Base-by-base conservation (phyloP, 2,888 invertebrate genomes). In the Drosophila leonis region DNA sequence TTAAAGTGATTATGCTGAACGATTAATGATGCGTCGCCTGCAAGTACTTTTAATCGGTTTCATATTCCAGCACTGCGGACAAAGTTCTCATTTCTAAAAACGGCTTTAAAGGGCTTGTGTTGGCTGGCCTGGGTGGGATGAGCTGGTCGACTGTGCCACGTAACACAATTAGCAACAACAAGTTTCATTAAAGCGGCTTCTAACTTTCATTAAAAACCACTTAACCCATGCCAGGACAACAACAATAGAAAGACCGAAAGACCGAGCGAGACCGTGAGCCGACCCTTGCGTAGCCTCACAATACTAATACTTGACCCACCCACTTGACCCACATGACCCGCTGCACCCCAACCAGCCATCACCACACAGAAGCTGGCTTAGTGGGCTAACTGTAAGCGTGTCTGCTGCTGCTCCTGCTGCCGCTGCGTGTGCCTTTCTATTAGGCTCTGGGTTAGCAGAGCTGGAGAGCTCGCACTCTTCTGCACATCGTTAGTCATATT, bases 191-290 rank as follows among this genome's bases (percentile, higher is more conserved):
- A 83, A 90, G 66, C 86, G 90, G 79, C 86, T 87, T 89, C 80
- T 80, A 88, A 88, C 90, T 88, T 88, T 88, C 90, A 88, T 88
- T 88, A 88, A 88, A 88, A 88, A 80, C 80, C 90, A 88, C 89
- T 88, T 88, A 88, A 86, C 82, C 89, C 84, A 75, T 67, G 82
- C 72, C 72, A 72, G 78, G 78, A 73, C 80, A 77, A 64, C 74
- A 62, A 54, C 48, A 48, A 48, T 48, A 29, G 37, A 37, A 10
- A n/a, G 54, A 54, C 48, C 48, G 12, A 37, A 7, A 12, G 20
- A 33, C 49, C 49, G 15, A 15, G 52, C 35, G 54, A 56, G 63
- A 64, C 59, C 65, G 61, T 75, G 64, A 66, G 76, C 66, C 71
- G 60, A 61, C 48, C 59, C 66, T 55, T 57, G 57, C 65, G 44